These are phyloP conservation scores for Calvadosia cruxmelitensis DNA, from an alignment of 30 jellyfish, hydroid and myxozoan species.

Conservation along the genomic window DNA sequence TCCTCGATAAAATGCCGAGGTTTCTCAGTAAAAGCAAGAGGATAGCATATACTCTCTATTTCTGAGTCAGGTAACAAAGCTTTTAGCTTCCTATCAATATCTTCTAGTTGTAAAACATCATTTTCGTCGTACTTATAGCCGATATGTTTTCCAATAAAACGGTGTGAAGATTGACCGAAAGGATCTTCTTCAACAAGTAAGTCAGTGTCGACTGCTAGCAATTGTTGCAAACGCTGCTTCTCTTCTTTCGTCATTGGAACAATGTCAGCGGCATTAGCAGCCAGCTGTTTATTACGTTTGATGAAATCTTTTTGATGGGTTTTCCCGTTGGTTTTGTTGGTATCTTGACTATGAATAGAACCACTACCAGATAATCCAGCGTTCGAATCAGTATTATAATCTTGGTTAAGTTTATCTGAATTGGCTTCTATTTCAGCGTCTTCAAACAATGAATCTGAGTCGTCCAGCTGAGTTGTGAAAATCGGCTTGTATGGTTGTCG, in stretches of 20 bases:
- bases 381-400: too few species aligned
- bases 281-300: constrained; percentile 50
- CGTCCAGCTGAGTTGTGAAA: neutral
- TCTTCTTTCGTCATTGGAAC: constrained; percentile 61
- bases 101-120: constrained; percentile 30
- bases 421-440: neutral
- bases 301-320: constrained; percentile 35
- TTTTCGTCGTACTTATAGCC: constrained; percentile 32
- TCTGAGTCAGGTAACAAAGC: constrained; percentile 50
- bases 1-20: neutral
- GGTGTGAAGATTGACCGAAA: constrained; percentile 6
- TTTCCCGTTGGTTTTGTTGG: constrained; percentile 5
- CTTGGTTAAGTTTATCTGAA: neutral
- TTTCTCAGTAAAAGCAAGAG: neutral
- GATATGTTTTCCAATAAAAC: neutral
- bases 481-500: neutral
- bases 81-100: constrained; percentile 50
- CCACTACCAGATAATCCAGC: too few species aligned
- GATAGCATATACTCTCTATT: neutral
- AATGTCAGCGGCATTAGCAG: constrained; percentile 55
- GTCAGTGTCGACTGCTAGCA: constrained; percentile 64
- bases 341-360: neutral
- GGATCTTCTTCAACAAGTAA: constrained; percentile 53
- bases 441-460: too few species aligned
- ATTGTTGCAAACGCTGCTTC: constrained; percentile 49